Evolutionary conservation across 2,797 vertebrate species (phyloP).

Genomic region (Falco naumanni): DNA sequence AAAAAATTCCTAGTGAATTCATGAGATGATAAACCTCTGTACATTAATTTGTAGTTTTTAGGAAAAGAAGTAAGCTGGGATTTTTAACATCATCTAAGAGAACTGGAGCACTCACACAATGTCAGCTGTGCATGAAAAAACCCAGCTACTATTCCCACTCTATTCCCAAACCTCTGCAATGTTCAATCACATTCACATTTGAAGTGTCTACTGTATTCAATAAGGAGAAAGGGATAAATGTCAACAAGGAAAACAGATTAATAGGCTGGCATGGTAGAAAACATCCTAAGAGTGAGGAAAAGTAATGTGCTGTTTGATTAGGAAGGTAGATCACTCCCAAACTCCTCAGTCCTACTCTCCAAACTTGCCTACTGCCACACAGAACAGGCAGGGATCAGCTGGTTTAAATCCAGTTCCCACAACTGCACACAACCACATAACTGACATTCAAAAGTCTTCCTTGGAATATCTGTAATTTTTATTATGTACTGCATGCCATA

Average conservation of each 20-base stretch:
- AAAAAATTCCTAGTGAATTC: neutral
- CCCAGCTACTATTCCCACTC: neutral
- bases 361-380: neutral
- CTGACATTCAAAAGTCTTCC: neutral
- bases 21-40: neutral
- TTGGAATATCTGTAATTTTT: neutral
- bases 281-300: neutral
- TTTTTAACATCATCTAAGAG: neutral
- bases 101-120: neutral
- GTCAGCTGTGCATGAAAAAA: neutral
- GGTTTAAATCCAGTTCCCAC: neutral
- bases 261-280: neutral
- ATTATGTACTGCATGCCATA: neutral
- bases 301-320: neutral
- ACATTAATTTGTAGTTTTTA: neutral
- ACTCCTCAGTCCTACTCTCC: neutral
- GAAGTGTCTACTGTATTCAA: neutral
- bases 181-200: neutral
- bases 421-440: neutral
- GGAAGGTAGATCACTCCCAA: neutral
- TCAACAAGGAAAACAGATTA: neutral
- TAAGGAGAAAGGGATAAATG: neutral
- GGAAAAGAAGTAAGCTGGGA: neutral
- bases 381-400: neutral
- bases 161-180: neutral